phyloP scores from a whole-genome alignment of 2,797 vertebrate species.

The Artibeus jamaicensis region DNA sequence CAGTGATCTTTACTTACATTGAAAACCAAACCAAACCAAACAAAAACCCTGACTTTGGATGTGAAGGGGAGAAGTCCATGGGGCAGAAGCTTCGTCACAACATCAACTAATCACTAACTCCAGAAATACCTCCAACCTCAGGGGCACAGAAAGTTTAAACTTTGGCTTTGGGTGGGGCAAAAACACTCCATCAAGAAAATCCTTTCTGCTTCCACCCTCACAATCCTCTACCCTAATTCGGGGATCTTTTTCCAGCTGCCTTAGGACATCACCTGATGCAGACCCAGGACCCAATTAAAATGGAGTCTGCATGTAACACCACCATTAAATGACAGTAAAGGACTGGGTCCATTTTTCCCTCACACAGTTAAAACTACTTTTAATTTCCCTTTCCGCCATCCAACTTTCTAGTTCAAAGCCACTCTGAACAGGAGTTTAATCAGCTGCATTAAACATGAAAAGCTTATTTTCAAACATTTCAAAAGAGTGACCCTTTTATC shows the following conservation, averaged over 20 bases:
- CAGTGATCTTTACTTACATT: neutral
- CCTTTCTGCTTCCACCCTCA: neutral
- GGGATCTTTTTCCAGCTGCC: neutral
- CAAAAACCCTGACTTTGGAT: neutral
- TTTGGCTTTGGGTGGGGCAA: neutral
- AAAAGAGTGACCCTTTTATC: neutral
- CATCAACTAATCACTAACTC: neutral
- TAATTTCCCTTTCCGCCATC: neutral
- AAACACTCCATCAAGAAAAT: conserved; percentile 5
- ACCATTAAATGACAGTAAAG: neutral
- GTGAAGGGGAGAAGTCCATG: neutral
- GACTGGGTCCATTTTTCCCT: neutral
- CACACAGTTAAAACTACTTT: neutral
- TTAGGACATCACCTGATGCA: neutral
- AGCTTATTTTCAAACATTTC: conserved; percentile 28
- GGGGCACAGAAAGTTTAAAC: neutral
- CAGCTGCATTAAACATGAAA: conserved; percentile 1
- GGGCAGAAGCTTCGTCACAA: neutral
- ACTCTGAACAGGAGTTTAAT: neutral
- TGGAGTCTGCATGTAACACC: neutral
- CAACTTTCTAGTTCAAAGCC: neutral
- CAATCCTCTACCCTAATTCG: neutral
- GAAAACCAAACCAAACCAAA: neutral
- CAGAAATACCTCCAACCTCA: neutral
- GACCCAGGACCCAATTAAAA: neutral